Evolutionary conservation across 2,888 invertebrate species (phyloP), one percentile per base, ranked within the genome.

Genomic region (Stramonita haemastoma): DNA sequence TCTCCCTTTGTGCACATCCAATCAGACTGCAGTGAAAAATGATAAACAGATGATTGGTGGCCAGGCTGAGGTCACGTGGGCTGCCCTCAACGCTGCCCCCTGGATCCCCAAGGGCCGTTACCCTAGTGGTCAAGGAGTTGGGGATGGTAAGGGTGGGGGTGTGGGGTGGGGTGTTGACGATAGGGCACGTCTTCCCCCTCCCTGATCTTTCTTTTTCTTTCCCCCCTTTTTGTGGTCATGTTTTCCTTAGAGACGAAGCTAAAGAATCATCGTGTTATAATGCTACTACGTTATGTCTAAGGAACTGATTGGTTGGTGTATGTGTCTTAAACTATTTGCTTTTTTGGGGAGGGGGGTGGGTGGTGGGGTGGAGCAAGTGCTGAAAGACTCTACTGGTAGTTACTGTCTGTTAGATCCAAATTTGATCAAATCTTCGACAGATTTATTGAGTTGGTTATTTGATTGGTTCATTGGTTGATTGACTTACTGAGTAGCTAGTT

Each of bases 1-100:
- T 73, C 66, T 66, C 77, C 5, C 66, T 29, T 86, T 86, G 86
- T 70, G 86, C 32, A 66, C 17, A 36, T 73, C 77, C 77, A 87
- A 87, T 77, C 19, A 17, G 19, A 79, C 87, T 6, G 87, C 87
- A 87, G 77, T 87, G 87, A 87, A 87, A 87, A 87, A 87, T 87
- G 60, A 87, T 77, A 66, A 87, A 87, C 87, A 73, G 87, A 87
- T 87, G 87, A 87, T 87, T 87, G 87, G 87, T 46, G 56, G 87
- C 36, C 46, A 19, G 87, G 36, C 32, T 6, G 34, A 36, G 87
- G 77, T 87, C 87, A 79, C 87, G 77, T 87, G 66, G 5, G 29
- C 56, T 26, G 73, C 56, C 70, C 56, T 73, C 36, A 1, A 17
- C 29, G 11, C 77, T 46, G 56, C 87, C 87, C 46, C 73, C 60